phyloP scores from a whole-genome alignment of 2,113 vertebrate species.

The Felis chaus region DNA sequence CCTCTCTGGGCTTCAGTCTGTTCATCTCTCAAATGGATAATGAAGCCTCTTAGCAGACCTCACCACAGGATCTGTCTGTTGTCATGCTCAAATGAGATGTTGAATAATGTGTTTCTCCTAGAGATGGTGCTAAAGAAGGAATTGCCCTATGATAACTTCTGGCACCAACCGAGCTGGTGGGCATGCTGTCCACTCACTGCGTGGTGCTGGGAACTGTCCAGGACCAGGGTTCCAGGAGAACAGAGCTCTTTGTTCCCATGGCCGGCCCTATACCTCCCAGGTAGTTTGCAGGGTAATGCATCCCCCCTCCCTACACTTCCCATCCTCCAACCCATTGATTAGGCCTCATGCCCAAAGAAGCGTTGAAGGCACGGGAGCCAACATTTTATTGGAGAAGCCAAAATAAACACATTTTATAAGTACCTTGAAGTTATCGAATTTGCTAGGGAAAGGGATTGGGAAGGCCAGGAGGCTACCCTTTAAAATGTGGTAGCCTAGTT shows the following conservation, averaged over 20 bases:
- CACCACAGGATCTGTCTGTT: not conserved
- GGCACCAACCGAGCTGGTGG: not conserved
- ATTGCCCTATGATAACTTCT: not conserved
- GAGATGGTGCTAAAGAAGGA: slow-evolving; percentile 8
- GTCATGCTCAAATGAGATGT: not conserved
- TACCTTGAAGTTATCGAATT: slow-evolving; percentile 17
- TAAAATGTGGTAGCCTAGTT: not conserved
- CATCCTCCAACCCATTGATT: not conserved
- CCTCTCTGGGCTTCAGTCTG: not conserved
- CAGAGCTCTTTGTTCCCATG: slow-evolving; percentile 1
- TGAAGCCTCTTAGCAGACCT: not conserved
- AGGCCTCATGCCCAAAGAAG: slow-evolving; percentile 41
- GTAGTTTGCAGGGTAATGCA: not conserved
- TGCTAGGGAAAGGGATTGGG: not conserved
- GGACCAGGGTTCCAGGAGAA: not conserved
- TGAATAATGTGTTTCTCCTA: slow-evolving; percentile 17
- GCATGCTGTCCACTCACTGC: not conserved
- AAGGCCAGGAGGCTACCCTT: not conserved
- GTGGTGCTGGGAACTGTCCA: not conserved
- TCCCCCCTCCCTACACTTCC: not conserved
- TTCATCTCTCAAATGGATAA: not conserved
- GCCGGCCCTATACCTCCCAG: not conserved
- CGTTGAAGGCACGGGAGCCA: slow-evolving; percentile 22
- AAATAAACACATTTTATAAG: slow-evolving; percentile 44
- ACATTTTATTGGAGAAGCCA: slow-evolving; percentile 68